Evolutionary conservation across 2,888 invertebrate genomes (phyloP).

Genomic region (Platycnemis pennipes): DNA sequence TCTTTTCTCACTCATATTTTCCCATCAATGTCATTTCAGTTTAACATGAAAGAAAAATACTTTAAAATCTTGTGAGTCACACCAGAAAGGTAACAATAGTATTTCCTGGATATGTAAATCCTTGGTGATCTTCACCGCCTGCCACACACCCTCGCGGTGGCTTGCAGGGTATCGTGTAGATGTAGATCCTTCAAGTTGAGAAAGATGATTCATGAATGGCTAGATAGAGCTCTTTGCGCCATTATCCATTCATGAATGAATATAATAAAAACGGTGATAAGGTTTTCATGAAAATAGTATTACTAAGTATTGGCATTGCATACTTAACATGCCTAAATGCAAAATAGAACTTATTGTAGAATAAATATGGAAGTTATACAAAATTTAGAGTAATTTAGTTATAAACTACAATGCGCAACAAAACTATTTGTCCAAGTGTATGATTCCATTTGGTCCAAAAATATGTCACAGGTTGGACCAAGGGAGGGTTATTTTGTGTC

Average conservation of each 20-base stretch:
- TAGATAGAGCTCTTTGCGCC: background rate
- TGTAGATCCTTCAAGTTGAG: no score
- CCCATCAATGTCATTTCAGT: background rate
- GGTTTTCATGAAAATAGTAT: background rate
- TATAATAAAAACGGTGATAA: background rate
- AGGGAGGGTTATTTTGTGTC: slow-evolving; percentile 1
- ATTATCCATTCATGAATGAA: background rate
- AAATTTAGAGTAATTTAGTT: background rate
- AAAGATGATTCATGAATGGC: background rate
- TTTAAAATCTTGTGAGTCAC: background rate
- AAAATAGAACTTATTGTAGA: background rate
- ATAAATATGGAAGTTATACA: background rate
- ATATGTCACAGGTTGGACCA: slow-evolving; percentile 1
- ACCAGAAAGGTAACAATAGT: no score
- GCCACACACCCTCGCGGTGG: no score
- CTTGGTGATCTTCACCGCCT: no score
- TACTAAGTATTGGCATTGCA: background rate
- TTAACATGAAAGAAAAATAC: background rate
- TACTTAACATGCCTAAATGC: background rate
- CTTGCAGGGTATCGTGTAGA: no score
- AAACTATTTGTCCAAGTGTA: background rate
- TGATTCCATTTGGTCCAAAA: slow-evolving; percentile 1
- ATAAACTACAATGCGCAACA: background rate
- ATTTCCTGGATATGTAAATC: no score
- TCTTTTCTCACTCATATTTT: background rate